These are phyloP conservation scores for Phyllotreta cruciferae DNA, from an alignment of 2,888 invertebrate species.

Conservation along the genomic window DNA sequence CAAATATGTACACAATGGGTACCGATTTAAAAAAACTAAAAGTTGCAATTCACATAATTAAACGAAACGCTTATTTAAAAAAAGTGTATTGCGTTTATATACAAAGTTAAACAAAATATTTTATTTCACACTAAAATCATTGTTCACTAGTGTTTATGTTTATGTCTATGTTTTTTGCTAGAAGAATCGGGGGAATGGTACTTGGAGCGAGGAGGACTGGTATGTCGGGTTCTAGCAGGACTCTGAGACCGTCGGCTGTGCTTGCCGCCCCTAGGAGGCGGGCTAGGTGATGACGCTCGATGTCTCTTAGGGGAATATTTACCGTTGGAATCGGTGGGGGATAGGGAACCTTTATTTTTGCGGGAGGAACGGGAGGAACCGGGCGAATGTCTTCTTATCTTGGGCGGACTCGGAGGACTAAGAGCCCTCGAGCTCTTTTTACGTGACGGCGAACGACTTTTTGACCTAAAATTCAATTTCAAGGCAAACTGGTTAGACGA, in stretches of 20 bases:
- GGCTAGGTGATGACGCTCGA: slow-evolving; percentile 54
- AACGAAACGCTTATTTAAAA: slow-evolving; percentile 10
- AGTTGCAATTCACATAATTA: slow-evolving; percentile 9
- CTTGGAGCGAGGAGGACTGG: slow-evolving; percentile 51
- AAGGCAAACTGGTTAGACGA: slow-evolving; percentile 16
- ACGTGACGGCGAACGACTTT: slow-evolving; percentile 58
- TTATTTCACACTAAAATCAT: slow-evolving; percentile 3
- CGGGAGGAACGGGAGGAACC: slow-evolving; percentile 54
- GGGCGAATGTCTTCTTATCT: slow-evolving; percentile 58
- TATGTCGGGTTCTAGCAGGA: slow-evolving; percentile 46
- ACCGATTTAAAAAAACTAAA: not conserved
- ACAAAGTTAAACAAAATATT: slow-evolving; percentile 16
- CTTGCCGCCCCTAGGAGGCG: slow-evolving; percentile 54
- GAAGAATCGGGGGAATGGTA: slow-evolving; percentile 60
- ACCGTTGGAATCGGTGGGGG: slow-evolving; percentile 54
- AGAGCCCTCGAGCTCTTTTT: slow-evolving; percentile 54
- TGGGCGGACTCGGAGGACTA: slow-evolving; percentile 58
- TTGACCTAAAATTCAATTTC: slow-evolving; percentile 54
- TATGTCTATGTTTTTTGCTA: slow-evolving; percentile 64
- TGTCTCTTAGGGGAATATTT: slow-evolving; percentile 54
- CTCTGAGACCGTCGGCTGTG: slow-evolving; percentile 52
- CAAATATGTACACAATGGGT: slow-evolving; percentile 15
- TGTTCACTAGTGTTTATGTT: slow-evolving; percentile 61
- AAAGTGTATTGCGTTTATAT: slow-evolving; percentile 19
- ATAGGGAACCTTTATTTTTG: slow-evolving; percentile 53